A percentile compares a stretch with the other conserved stretches of the same genome.
These are phyloP conservation scores for Oxytorus armatus DNA, from an alignment of 2,888 invertebrate genomes.

Conservation along the genomic window DNA sequence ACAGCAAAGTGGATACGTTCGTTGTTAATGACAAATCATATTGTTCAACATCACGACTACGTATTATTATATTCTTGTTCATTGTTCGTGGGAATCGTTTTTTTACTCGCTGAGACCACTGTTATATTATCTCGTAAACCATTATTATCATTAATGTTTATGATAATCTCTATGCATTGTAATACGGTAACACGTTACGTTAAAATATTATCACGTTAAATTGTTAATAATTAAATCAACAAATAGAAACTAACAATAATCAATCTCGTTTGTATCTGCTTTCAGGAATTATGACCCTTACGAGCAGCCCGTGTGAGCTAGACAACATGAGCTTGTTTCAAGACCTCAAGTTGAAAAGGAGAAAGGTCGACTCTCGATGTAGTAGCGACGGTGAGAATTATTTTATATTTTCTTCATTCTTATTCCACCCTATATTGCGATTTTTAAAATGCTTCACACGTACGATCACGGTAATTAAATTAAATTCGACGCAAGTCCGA, in stretches of 20 bases:
- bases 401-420: not conserved
- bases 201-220: not conserved
- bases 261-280: constrained; percentile 72
- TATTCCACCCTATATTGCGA: not conserved
- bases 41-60: constrained; percentile 29
- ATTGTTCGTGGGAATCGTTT: constrained; percentile 14
- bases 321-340: constrained; percentile 99
- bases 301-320: constrained; percentile 98
- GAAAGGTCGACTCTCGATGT: constrained; percentile 98
- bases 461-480: not conserved
- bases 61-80: constrained; percentile 34
- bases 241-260: not conserved
- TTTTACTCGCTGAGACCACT: not conserved
- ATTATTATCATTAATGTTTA: constrained; percentile 14
- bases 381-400: constrained; percentile 94
- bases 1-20: constrained; percentile 75
- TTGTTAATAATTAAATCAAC: not conserved
- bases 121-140: not conserved
- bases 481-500: no score
- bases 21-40: constrained; percentile 70
- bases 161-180: not conserved
- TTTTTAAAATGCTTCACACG: not conserved
- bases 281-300: constrained; percentile 98
- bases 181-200: not conserved
- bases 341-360: constrained; percentile 98